Conservation (phyloP, 2,113 vertebrate genomes). For the Oncorhynchus kisutch region DNA sequence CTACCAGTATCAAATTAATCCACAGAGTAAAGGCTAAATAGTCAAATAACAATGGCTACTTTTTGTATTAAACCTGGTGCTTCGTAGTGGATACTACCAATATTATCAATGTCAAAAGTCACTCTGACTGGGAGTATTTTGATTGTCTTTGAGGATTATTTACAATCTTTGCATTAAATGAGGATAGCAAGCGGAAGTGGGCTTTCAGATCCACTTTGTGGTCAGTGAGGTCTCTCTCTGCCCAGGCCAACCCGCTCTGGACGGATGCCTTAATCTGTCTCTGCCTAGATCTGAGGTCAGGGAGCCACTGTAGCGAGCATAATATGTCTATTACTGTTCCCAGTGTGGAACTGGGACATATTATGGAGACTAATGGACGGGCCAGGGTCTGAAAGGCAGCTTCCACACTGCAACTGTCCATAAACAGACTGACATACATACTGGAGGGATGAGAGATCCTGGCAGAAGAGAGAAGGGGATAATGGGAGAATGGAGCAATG, state of each 20-base stretch:
- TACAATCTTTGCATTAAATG: neutral
- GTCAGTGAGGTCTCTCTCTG: neutral
- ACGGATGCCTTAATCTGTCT: constrained; percentile 4
- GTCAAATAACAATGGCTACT: neutral
- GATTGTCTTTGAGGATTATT: neutral
- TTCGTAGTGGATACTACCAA: neutral
- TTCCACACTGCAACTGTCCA: neutral
- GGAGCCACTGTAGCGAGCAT: constrained; percentile 7
- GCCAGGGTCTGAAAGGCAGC: neutral
- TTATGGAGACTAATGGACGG: constrained; percentile 15
- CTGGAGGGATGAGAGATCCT: neutral
- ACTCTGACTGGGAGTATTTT: too few relatives aligned
- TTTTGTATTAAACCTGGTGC: too few relatives aligned
- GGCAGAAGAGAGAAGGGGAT: neutral
- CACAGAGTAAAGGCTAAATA: neutral
- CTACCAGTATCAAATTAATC: neutral
- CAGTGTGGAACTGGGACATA: neutral
- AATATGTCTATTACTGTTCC: constrained; percentile 40
- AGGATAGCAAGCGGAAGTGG: neutral
- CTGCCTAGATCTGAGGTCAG: neutral
- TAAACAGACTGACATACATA: neutral
- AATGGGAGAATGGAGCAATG: neutral
- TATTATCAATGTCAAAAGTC: neutral
- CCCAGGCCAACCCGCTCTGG: neutral
- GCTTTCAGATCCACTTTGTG: neutral